Percentiles rank a stretch among this genome's conserved stretches.
These are phyloP conservation scores for Lacerta viridis DNA, from an alignment of 2,797 vertebrate genomes.

Conservation along the genomic window DNA sequence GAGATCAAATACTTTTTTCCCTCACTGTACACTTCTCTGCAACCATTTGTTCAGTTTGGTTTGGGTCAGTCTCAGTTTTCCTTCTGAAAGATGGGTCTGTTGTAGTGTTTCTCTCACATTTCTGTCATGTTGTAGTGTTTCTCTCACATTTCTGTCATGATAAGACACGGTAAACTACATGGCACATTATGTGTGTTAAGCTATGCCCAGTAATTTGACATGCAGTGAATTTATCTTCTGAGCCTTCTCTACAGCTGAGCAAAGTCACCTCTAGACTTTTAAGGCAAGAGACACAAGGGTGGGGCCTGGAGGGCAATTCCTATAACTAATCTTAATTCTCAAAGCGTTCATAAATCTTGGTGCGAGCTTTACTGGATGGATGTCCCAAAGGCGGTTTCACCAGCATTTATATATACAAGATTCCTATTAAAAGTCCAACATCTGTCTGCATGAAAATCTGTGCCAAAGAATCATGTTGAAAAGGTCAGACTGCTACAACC, in stretches of 20 bases:
- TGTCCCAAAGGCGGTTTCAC: conserved; percentile 35
- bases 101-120: background rate
- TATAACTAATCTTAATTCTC: conserved; percentile 45
- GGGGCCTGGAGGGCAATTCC: background rate
- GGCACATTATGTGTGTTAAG: background rate
- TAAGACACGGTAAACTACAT: background rate
- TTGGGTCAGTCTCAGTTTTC: background rate
- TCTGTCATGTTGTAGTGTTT: no score
- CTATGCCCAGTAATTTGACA: background rate
- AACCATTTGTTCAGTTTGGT: background rate
- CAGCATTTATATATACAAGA: conserved; percentile 49
- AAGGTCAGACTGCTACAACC: conserved; percentile 9
- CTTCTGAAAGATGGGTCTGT: background rate
- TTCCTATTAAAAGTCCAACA: conserved; percentile 46
- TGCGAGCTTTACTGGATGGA: conserved; percentile 52
- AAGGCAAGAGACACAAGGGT: conserved; percentile 44
- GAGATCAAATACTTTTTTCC: no score
- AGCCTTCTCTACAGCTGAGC: conserved; percentile 27
- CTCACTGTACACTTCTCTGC: background rate
- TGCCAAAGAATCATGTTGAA: conserved; percentile 45
- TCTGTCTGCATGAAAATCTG: conserved; percentile 31
- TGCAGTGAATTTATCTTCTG: conserved; percentile 3
- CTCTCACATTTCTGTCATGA: background rate
- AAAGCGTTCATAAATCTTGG: conserved; percentile 54
- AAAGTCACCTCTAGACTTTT: conserved; percentile 3